Percentiles rank a stretch among this genome's conserved stretches.
These are phyloP conservation scores for Musca domestica DNA, from an alignment of 1,140 invertebrate species.

Conservation along the genomic window DNA sequence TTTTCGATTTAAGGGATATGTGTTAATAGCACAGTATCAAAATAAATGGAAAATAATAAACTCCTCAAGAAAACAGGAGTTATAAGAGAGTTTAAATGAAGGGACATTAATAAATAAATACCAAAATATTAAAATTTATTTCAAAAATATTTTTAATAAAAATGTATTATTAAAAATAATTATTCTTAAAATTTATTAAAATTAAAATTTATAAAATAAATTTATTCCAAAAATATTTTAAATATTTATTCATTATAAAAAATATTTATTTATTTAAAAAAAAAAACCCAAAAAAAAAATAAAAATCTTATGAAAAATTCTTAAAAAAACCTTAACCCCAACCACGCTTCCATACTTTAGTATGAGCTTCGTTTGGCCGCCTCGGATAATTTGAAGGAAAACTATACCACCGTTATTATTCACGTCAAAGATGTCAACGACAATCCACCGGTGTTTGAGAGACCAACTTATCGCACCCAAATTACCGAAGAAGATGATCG, in stretches of 20 bases:
- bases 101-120: background rate
- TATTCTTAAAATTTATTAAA: too few species aligned
- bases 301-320: background rate
- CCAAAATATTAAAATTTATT: background rate
- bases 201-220: too few species aligned
- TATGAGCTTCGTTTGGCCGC: slow-evolving; percentile 90
- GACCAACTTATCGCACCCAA: slow-evolving; percentile 90
- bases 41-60: background rate
- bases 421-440: slow-evolving; percentile 95
- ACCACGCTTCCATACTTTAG: slow-evolving; percentile 56
- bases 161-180: background rate
- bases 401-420: slow-evolving; percentile 92
- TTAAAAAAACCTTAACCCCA: slow-evolving; percentile 7
- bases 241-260: too few species aligned
- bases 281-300: slow-evolving; percentile 8
- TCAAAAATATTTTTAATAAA: background rate
- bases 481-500: slow-evolving; percentile 95
- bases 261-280: background rate
- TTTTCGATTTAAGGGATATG: background rate
- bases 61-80: background rate
- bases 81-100: background rate
- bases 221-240: too few species aligned
- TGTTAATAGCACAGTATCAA: background rate
- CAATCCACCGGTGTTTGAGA: slow-evolving; percentile 80
- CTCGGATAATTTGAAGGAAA: slow-evolving; percentile 93